phyloP scores from a whole-genome alignment of 64 coral and sea anemone genomes.

The Montipora cactus region DNA sequence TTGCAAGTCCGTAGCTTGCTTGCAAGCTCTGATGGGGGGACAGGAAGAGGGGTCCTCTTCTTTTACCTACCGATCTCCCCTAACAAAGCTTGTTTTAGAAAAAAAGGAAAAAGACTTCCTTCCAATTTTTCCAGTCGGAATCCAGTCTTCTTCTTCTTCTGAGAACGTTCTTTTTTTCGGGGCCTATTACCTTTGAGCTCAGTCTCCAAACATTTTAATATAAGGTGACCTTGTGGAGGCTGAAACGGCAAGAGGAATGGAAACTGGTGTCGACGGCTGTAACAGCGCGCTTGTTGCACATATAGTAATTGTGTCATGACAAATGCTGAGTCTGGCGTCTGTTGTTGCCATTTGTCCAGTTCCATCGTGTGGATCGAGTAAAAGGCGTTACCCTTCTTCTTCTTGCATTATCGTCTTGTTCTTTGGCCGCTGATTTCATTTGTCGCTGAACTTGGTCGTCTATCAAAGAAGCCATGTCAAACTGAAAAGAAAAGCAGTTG shows the following conservation, averaged over 20 bases:
- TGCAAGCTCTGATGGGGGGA: neutral
- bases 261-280: neutral
- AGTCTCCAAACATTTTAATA: neutral
- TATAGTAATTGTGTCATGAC: neutral
- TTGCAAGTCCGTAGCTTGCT: neutral
- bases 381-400: slow-evolving; percentile 69
- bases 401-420: slow-evolving; percentile 63
- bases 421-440: slow-evolving; percentile 83
- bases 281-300: neutral
- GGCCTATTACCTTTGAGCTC: neutral
- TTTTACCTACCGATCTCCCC: neutral
- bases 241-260: neutral
- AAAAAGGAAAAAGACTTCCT: neutral
- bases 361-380: slow-evolving; percentile 70
- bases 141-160: too few species aligned
- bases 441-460: slow-evolving; percentile 98
- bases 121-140: neutral
- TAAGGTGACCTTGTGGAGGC: neutral
- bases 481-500: slow-evolving; percentile 52
- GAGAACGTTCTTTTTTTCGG: neutral
- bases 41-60: neutral
- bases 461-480: slow-evolving; percentile 93
- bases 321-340: slow-evolving; percentile 6
- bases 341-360: slow-evolving; percentile 61
- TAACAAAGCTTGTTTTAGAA: neutral